These are phyloP conservation scores for Habroteleia sp. DNA, from an alignment of 2,888 invertebrate genomes.

Conservation along the genomic window DNA sequence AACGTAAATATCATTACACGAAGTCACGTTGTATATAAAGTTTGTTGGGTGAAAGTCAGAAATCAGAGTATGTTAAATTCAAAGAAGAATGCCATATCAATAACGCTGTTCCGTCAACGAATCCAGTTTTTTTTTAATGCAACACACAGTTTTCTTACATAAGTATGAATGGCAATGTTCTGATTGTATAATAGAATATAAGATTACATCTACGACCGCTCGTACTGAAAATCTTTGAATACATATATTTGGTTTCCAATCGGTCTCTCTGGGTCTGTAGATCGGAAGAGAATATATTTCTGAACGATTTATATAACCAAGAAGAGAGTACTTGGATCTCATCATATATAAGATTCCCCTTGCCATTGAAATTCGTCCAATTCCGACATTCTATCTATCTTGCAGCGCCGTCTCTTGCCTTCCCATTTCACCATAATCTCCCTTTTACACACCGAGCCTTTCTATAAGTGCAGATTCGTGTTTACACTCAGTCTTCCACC, in stretches of 20 bases:
- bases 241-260: conserved; percentile 63
- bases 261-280: conserved; percentile 44
- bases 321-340: conserved; percentile 55
- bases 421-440: conserved; percentile 62
- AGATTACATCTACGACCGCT: conserved; percentile 37
- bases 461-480: conserved; percentile 73
- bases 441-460: conserved; percentile 61
- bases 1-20: too few species aligned
- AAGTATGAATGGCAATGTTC: conserved; percentile 58
- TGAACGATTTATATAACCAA: conserved; percentile 59
- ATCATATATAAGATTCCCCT: conserved; percentile 59
- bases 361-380: conserved; percentile 64
- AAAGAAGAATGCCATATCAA: not conserved
- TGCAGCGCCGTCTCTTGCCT: conserved; percentile 47
- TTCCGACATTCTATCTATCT: conserved; percentile 58
- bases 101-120: conserved; percentile 10
- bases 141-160: conserved; percentile 39
- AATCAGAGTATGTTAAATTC: too few species aligned
- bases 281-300: conserved; percentile 56
- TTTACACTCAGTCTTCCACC: conserved; percentile 69
- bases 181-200: conserved; percentile 54
- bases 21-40: too few species aligned
- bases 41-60: too few species aligned
- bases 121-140: not conserved
- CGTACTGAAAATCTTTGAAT: conserved; percentile 30